Conservation (phyloP, 1,140 invertebrate genomes). For the Caenorhabditis brenneri region DNA sequence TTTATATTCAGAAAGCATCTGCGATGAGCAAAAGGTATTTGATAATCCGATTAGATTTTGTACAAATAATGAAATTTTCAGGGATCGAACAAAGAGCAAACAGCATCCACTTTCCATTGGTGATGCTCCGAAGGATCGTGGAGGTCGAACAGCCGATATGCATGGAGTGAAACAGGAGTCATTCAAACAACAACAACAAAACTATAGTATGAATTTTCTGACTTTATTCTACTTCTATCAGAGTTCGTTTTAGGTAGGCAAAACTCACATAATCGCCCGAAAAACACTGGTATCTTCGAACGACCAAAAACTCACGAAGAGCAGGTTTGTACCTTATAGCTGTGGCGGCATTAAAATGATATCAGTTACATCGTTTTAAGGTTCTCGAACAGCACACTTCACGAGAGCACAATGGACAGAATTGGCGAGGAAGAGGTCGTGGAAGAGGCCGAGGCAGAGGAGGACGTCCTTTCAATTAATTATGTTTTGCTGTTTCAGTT, state of each 20-base stretch:
- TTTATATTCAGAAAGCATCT: constrained; percentile 27
- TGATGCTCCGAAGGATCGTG: constrained; percentile 29
- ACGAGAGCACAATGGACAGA: not conserved
- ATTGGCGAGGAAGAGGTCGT: not conserved
- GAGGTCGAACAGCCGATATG: constrained; percentile 39
- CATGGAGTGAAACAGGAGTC: constrained; percentile 27
- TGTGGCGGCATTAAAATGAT: not conserved
- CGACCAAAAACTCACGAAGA: constrained; percentile 13
- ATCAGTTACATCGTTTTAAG: not conserved
- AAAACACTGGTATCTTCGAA: not conserved
- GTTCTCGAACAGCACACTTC: constrained; percentile 20
- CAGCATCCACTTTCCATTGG: not conserved
- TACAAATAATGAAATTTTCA: not conserved
- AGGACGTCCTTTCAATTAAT: not conserved
- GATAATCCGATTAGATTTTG: not conserved
- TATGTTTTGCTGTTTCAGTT: not conserved
- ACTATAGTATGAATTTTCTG: not conserved
- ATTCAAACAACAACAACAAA: not conserved
- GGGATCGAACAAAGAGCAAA: not conserved
- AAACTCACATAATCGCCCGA: not conserved
- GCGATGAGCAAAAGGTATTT: not conserved
- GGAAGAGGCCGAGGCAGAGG: constrained; percentile 33
- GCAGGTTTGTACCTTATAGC: not conserved
- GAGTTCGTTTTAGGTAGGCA: not conserved
- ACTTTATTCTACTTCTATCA: not conserved